Percentiles rank a stretch among this genome's conserved stretches.
Evolutionary conservation across 2,113 vertebrate species (phyloP).

Genomic region (Redunca redunca): DNA sequence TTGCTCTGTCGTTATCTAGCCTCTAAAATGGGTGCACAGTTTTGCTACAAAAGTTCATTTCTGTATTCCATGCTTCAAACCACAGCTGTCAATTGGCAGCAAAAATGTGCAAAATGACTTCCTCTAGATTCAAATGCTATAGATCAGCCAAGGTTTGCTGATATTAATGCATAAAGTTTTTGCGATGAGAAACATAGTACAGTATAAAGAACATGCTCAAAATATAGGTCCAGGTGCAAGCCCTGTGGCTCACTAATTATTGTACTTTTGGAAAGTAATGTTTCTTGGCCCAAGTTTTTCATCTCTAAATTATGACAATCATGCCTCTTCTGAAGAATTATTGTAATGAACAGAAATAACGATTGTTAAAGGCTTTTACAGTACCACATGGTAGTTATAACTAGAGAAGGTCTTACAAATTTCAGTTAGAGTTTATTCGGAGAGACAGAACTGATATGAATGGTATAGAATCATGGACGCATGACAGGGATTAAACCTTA

Average conservation of each 20-base stretch:
- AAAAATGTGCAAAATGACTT: not conserved
- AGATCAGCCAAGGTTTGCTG: not conserved
- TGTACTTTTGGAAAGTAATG: not conserved
- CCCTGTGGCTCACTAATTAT: not conserved
- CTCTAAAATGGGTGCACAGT: slow-evolving; percentile 60
- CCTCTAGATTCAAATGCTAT: not conserved
- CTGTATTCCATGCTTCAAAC: not conserved
- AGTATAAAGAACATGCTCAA: not conserved
- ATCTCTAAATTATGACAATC: not conserved
- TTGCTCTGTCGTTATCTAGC: slow-evolving; percentile 38
- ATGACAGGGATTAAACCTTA: not conserved
- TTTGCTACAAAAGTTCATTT: slow-evolving; percentile 12
- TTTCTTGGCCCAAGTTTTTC: not conserved
- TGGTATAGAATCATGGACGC: not conserved
- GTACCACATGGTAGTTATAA: not conserved
- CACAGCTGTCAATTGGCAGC: not conserved
- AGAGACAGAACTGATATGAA: not conserved
- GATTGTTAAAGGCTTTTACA: not conserved
- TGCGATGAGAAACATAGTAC: not conserved
- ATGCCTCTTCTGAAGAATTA: not conserved
- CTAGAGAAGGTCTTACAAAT: not conserved
- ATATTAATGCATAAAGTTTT: not conserved
- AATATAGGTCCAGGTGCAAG: not conserved
- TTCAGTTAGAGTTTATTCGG: not conserved
- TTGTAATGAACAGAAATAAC: not conserved